Conservation (phyloP, 2,113 vertebrate species). For the Crotalus horridus region DNA sequence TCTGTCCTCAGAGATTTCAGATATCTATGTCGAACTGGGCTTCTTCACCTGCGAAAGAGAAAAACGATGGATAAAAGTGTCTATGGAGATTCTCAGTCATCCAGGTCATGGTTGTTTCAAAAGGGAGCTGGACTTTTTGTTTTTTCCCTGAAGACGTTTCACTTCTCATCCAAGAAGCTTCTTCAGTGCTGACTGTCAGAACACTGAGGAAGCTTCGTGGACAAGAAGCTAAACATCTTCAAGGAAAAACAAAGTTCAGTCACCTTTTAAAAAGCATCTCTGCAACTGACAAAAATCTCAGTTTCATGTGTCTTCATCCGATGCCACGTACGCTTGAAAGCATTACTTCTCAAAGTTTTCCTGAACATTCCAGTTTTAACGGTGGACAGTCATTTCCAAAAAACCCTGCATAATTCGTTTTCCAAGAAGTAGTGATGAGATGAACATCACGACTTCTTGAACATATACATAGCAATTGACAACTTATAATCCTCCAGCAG, state of each 20-base stretch:
- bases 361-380: not conserved
- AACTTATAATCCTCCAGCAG: not conserved
- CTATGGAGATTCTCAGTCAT: not conserved
- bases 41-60: constrained; percentile 65
- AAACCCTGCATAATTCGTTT: no score
- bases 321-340: accelerated
- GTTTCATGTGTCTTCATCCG: not conserved
- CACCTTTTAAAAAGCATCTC: not conserved
- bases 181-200: not conserved
- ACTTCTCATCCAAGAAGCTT: not conserved
- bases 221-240: not conserved
- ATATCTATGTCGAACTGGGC: constrained; percentile 86
- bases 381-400: not conserved
- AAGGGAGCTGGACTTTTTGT: not conserved
- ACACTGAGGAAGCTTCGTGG: not conserved
- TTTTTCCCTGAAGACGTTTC: not conserved
- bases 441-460: not conserved
- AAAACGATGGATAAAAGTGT: not conserved
- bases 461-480: not conserved
- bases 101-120: not conserved
- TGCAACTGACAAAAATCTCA: not conserved
- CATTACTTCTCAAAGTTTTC: not conserved
- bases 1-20: constrained; percentile 44
- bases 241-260: not conserved
- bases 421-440: no score